Conservation (phyloP, 2,113 vertebrate species). For the Rhinogobius similis region DNA sequence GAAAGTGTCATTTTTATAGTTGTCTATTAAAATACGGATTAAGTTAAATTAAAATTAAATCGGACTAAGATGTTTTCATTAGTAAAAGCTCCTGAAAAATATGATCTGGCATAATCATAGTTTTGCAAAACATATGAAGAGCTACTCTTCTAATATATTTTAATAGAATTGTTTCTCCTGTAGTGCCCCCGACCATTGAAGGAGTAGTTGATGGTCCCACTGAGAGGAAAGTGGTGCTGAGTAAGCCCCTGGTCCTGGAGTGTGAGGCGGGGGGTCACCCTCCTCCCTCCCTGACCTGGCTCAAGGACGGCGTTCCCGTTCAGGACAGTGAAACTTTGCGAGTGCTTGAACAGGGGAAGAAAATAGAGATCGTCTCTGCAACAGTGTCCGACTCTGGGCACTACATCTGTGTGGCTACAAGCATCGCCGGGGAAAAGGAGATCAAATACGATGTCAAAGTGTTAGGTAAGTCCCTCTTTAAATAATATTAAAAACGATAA, state of each 20-base stretch:
- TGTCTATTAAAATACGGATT: too few relatives aligned
- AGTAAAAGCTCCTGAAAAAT: too few relatives aligned
- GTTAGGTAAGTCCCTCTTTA: conserved; percentile 82
- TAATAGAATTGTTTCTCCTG: not conserved
- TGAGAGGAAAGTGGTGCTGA: conserved; percentile 83
- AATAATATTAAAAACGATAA: not conserved
- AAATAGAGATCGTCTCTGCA: conserved; percentile 81
- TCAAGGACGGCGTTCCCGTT: conserved; percentile 89
- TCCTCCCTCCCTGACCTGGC: conserved; percentile 88
- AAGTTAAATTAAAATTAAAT: too few relatives aligned
- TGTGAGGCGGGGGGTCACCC: conserved; percentile 91
- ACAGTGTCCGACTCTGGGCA: conserved; percentile 79
- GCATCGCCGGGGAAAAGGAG: conserved; percentile 90
- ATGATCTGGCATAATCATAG: not conserved
- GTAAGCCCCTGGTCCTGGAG: conserved; percentile 81
- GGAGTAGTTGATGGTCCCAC: conserved; percentile 72
- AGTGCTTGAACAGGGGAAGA: conserved; percentile 83
- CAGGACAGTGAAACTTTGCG: conserved; percentile 75
- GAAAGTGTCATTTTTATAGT: conserved; percentile 11
- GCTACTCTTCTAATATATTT: too few relatives aligned
- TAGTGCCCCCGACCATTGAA: conserved; percentile 90
- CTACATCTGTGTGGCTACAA: conserved; percentile 91
- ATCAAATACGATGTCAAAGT: conserved; percentile 90
- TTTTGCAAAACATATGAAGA: not conserved
- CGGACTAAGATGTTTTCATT: too few relatives aligned